These are phyloP conservation scores for Pedionomus torquatus DNA, from an alignment of 2,113 vertebrate species.

Conservation along the genomic window DNA sequence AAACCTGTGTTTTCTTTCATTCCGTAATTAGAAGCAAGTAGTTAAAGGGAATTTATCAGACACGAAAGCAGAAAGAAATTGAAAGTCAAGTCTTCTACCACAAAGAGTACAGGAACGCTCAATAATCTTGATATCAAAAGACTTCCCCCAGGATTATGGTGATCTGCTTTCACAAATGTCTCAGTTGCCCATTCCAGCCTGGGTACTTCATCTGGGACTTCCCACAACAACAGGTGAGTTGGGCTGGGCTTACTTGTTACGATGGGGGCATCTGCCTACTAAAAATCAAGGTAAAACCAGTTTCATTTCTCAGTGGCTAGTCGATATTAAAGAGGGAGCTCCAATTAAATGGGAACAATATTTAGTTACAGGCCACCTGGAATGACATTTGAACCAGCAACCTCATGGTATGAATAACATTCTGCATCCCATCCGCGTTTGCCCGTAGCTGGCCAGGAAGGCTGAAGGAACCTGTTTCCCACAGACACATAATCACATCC, in stretches of 20 bases:
- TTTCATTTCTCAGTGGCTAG: neutral
- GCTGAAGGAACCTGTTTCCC: neutral
- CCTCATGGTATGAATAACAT: neutral
- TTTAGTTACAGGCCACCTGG: neutral
- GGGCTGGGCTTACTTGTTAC: fast-evolving
- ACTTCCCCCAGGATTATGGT: neutral
- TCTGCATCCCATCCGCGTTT: neutral
- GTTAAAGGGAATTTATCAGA: neutral
- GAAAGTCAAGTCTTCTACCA: neutral
- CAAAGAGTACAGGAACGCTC: neutral
- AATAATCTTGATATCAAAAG: neutral
- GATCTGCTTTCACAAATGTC: neutral
- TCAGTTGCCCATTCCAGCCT: neutral
- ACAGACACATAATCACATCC: neutral
- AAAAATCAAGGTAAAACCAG: neutral
- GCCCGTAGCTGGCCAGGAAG: neutral
- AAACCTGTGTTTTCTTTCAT: neutral
- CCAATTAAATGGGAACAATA: neutral
- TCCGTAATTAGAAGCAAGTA: neutral
- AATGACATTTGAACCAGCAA: neutral
- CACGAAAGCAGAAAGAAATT: neutral
- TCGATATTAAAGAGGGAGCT: neutral
- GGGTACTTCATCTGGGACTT: neutral
- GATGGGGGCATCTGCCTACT: neutral
- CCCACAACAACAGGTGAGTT: neutral